These are phyloP conservation scores for Drosophila setifemur DNA, from an alignment of 1,140 invertebrate genomes.

Conservation along the genomic window DNA sequence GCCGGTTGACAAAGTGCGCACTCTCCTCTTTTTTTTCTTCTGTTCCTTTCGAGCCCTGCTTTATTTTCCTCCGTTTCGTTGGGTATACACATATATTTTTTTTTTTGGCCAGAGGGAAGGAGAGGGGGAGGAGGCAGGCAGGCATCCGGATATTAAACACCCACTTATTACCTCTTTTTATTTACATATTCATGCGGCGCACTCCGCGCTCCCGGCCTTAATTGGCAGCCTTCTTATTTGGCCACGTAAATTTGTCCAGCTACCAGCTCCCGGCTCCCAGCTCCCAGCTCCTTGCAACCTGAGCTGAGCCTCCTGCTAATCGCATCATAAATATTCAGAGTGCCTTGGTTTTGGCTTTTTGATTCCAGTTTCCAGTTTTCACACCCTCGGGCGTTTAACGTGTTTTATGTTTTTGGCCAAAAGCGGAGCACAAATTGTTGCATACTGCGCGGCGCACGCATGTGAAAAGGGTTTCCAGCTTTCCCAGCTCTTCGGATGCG, in stretches of 20 bases:
- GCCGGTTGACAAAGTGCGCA: constrained; percentile 66
- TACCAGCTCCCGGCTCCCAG: neutral
- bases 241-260: constrained; percentile 53
- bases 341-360: constrained; percentile 60
- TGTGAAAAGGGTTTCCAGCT: constrained; percentile 45
- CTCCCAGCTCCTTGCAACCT: constrained; percentile 64
- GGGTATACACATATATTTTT: neutral
- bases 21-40: constrained; percentile 31
- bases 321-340: constrained; percentile 80
- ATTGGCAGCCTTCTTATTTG: constrained; percentile 73
- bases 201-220: constrained; percentile 56
- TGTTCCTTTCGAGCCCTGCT: neutral
- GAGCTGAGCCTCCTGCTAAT: constrained; percentile 62
- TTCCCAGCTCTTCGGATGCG: constrained; percentile 1
- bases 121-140: neutral
- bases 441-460: constrained; percentile 66
- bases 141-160: constrained; percentile 80
- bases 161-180: constrained; percentile 82
- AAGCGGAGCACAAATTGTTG: constrained; percentile 57
- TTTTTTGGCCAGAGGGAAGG: constrained; percentile 12
- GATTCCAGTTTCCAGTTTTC: constrained; percentile 67
- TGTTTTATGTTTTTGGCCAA: constrained; percentile 65
- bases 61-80: neutral
- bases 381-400: constrained; percentile 76
- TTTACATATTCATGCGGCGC: constrained; percentile 80